Evolutionary conservation across 2,888 invertebrate species (phyloP).

Genomic region (Micoletzkya japonica): DNA sequence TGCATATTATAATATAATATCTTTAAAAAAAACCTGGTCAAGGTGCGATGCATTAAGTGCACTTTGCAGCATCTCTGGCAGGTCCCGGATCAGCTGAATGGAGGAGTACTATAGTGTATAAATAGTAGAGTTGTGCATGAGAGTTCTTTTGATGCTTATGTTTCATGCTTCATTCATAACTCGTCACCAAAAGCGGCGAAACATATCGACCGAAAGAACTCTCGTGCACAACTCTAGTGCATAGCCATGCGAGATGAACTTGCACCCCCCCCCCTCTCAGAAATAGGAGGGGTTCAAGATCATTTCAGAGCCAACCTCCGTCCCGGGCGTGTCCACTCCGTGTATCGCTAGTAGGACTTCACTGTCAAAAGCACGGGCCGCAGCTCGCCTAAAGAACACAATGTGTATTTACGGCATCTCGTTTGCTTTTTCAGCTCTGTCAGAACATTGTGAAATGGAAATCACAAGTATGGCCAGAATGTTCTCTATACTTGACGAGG

Average conservation of each 20-base stretch:
- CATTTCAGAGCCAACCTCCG: slow-evolving; percentile 1
- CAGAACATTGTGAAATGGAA: too few species aligned
- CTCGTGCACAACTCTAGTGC: too few species aligned
- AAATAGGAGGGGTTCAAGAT: neutral
- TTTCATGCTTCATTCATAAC: neutral
- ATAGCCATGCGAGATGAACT: too few species aligned
- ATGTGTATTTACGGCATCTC: too few species aligned
- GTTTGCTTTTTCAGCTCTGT: too few species aligned
- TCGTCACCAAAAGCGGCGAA: neutral
- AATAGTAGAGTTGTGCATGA: too few species aligned
- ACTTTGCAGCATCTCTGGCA: slow-evolving; percentile 38
- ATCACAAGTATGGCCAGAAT: too few species aligned
- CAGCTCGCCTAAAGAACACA: neutral
- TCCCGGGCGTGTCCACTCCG: slow-evolving; percentile 18
- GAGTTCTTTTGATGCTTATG: too few species aligned
- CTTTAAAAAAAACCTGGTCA: too few species aligned
- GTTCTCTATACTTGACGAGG: too few species aligned
- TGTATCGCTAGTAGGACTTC: slow-evolving; percentile 23
- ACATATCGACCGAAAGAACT: neutral
- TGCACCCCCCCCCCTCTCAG: too few species aligned
- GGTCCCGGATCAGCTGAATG: slow-evolving; percentile 5
- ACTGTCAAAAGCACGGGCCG: neutral
- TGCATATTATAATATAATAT: too few species aligned
- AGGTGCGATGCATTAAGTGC: slow-evolving; percentile 37
- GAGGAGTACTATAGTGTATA: neutral